Base-by-base conservation (phyloP, 2,888 invertebrate species). In the Protodeltote pygarga region DNA sequence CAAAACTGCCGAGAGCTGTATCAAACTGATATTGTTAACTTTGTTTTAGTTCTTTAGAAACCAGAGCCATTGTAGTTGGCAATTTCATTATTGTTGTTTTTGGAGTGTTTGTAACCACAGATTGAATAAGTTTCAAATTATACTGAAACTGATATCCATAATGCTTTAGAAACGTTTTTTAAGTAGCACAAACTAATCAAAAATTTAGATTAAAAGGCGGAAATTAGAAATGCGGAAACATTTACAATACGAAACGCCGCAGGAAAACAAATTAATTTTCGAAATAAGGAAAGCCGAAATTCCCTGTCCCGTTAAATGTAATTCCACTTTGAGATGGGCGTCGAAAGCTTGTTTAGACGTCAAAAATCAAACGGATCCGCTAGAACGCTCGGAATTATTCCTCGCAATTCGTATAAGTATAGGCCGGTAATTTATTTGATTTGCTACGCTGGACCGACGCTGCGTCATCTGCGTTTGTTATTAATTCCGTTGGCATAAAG, bases 401-500 rank as follows among this genome's bases (percentile, higher is more conserved):
- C 45, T 45, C 44, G 21, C 31, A 48, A 63, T 62, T 40, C 41
- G 21, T 21, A 32, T 51, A 38, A 21, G 31, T 34, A 58, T 25
- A 23, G 47, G 42, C 46, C 34, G 27, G 27, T 39, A 64, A 60
- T 57, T 69, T 65, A 59, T 55, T 60, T 65, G 58, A 61, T 52
- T 71, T 65, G 55, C 46, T 62, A 69, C 55, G 51, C 55, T 45
- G 35, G 54, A 55, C 65, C n/a, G n/a, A n/a, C n/a, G n/a, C n/a
- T n/a, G 55, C 66, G 62, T 66, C 64, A 55, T 54, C 50, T 34
- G 29, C 14, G 49, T 33, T 51, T 35, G 41, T 25, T 28, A 62
- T 65, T 53, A 62, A 59, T 69, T 54, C 34, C 15, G 25, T 31
- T 13, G 45, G 29, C 25, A 37, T 47, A 49, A 52, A 44, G 53